Percentiles rank a stretch among this genome's conserved stretches.
These are phyloP conservation scores for Lasioglossum lativentre DNA, from an alignment of 2,888 invertebrate species.

Conservation along the genomic window DNA sequence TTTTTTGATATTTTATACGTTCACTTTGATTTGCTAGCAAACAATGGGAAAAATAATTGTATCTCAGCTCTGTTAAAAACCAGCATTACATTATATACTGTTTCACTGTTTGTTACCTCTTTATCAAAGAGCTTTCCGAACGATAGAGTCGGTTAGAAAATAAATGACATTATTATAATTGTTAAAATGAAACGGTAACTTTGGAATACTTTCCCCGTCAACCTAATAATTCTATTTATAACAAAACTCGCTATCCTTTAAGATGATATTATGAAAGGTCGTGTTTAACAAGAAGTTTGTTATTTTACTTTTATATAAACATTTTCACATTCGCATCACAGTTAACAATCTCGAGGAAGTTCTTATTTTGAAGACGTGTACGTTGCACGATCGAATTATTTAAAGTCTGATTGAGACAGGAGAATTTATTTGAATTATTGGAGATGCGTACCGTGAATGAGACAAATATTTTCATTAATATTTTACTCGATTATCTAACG, in stretches of 20 bases:
- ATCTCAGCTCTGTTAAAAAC: background rate
- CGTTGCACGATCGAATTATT: background rate
- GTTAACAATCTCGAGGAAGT: background rate
- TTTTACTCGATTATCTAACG: background rate
- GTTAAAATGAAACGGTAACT: background rate
- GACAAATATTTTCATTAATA: background rate
- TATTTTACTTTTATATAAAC: background rate
- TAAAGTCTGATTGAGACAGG: background rate
- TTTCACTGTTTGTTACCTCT: background rate
- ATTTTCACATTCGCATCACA: background rate
- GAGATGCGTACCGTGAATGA: background rate
- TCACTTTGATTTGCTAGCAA: background rate
- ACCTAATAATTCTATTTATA: background rate
- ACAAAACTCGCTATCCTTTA: background rate
- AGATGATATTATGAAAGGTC: background rate
- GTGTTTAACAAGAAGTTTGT: background rate
- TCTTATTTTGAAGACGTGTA: background rate
- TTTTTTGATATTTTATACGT: background rate
- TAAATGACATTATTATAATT: background rate
- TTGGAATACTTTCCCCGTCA: background rate
- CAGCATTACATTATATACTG: background rate
- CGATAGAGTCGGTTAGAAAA: background rate
- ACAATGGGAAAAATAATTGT: background rate
- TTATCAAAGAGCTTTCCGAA: background rate
- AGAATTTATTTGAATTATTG: background rate